Base-by-base conservation (phyloP, 2,113 vertebrate species). In the Austrofundulus limnaeus region DNA sequence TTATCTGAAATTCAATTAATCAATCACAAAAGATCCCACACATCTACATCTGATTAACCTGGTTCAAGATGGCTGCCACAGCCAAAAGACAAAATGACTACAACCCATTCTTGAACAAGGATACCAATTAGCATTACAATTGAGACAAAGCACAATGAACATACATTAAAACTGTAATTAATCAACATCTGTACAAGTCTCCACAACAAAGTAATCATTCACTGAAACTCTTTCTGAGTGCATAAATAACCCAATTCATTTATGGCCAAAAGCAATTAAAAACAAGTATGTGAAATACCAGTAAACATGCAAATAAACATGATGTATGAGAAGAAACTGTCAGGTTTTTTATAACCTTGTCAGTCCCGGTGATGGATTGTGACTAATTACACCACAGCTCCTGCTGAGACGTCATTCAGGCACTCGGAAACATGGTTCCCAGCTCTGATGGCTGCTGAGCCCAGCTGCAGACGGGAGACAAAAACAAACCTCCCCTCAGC, bases 381-480 rank as follows among this genome's bases (percentile, higher is more conserved):
- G 76, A 80, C 83, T 86, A 85, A 85, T 86, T 83, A 72, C 74
- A 41, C 51, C 14, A 58, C 57, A 65, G 41, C 62, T 64, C 77
- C 64, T 66, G 73, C 75, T 61, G 78, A 54, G 73, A 53, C 39
- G n/a, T 64, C 78, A 77, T 38, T 73, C 58, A 67, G 53, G 68
- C 48, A 70, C 53, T 51, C 37, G 43, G 78, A 78, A 61, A 61
- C 11, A 11, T 76, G 66, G 34, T 43, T 77, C 60, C 61, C 34
- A 62, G 37, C 46, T 50, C 34, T 52, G 58, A 63, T 60, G 45
- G 34, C 45, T 61, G 49, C 58, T 70, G 66, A 70, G 60, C 60
- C 3, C 20, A 42, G 61, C 60, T 68, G 56, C 24, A 72, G 72
- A 76, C 11, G 20, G 43, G 52, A 52, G 43, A 19, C 12, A 31